Base-by-base conservation (phyloP, 2,888 invertebrate species). In the Apomyelois bistriatella region DNA sequence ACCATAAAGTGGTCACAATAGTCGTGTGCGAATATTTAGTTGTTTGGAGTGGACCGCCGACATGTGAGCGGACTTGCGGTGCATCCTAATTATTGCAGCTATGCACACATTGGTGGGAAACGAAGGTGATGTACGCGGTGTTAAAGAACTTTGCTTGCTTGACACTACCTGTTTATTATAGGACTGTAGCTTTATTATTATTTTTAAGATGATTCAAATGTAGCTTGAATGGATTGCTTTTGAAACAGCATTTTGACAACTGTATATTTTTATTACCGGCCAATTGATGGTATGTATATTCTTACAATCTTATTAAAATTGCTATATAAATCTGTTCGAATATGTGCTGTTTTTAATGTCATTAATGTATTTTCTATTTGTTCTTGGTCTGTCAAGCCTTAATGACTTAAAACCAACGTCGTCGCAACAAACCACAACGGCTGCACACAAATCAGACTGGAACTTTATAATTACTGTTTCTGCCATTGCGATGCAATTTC, bases 1-100 rank as follows among this genome's bases (percentile, higher is more conserved):
- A 79, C 88, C 87, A 88, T 90, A 89, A 90, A 89, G 72, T 85
- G 80, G 80, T 77, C 80, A 90, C 89, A 89, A 89, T 89, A 85
- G 86, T 78, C 64, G 74, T 85, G 80, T 81, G 90, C 89, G 86
- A 89, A 88, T 87, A 85, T 89, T 80, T 74, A 75, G 80, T 74
- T 79, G 86, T 85, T 82, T 79, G 78, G 80, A 79, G 75, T 64
- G 71, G 73, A 74, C 70, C 71, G 83, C 84, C 86, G 85, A 79
- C 85, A 75, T 72, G 76, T 72, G 68, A 65, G 68, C 67, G 73
- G 61, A 76, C 85, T 65, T 71, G 58, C 66, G 56, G 60, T 70
- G 90, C 86, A 90, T 90, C 74, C 75, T 86, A 88, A 90, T 88
- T 76, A 82, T 60, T 80, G 81, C 83, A 79, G 53, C 69, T 72